Percentiles rank a stretch among this genome's conserved stretches.
Evolutionary conservation across 2,797 vertebrate species (phyloP).

Genomic region (Chaenodraco wilsoni): DNA sequence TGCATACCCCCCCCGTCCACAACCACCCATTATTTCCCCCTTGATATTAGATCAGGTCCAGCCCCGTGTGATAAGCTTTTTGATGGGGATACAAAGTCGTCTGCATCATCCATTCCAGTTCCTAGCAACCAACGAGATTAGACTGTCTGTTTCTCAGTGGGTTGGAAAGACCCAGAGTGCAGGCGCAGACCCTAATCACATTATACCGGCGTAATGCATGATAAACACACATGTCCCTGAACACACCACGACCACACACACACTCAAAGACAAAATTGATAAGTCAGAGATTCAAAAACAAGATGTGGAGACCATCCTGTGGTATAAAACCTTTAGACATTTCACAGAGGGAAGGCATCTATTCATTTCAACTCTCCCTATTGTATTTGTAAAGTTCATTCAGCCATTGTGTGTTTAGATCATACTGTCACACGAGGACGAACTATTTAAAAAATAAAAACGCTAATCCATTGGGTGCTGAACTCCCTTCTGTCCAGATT

Average conservation of each 20-base stretch:
- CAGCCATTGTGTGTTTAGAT: neutral
- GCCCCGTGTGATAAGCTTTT: constrained; percentile 65
- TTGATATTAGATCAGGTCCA: constrained; percentile 69
- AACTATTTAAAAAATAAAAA: neutral
- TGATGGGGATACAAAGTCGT: constrained; percentile 63
- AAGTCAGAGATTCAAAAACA: constrained; percentile 27
- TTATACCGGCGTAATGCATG: constrained; percentile 71
- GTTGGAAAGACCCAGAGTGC: constrained; percentile 62
- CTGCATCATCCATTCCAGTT: constrained; percentile 68
- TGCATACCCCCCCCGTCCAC: constrained; percentile 48
- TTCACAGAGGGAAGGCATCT: neutral
- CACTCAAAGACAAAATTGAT: constrained; percentile 7
- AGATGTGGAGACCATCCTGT: constrained; percentile 14
- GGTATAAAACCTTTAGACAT: constrained; percentile 5
- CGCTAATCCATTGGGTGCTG: neutral
- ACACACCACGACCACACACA: constrained; percentile 18
- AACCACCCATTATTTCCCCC: constrained; percentile 46
- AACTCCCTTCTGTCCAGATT: neutral
- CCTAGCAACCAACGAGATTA: constrained; percentile 80
- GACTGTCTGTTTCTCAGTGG: constrained; percentile 67
- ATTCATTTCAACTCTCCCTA: neutral
- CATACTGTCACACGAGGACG: neutral
- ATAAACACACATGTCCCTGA: constrained; percentile 55
- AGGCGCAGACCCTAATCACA: constrained; percentile 71
- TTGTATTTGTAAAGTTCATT: constrained; percentile 1